Conservation (phyloP, 2,113 vertebrate species). For the Mastomys natalensis region DNA sequence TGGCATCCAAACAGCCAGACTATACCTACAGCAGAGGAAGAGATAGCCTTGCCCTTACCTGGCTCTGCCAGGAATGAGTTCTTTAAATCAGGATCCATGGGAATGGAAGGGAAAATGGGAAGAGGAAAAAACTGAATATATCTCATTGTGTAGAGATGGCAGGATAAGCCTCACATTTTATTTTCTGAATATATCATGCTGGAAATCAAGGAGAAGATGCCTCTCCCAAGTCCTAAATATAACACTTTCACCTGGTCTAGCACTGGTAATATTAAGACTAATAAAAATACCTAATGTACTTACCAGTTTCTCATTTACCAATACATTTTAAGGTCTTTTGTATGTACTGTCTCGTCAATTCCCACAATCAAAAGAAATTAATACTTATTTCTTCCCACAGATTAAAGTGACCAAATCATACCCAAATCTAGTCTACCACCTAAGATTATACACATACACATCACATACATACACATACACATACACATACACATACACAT, state of each 20-base stretch:
- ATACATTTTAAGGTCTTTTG: not conserved
- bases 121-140: not conserved
- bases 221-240: slow-evolving; percentile 2
- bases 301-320: not conserved
- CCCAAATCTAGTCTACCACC: not conserved
- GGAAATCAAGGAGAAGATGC: not conserved
- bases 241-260: not conserved
- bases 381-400: not conserved
- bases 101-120: not conserved
- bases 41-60: not conserved
- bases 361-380: slow-evolving; percentile 33
- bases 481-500: too few relatives aligned
- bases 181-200: not conserved
- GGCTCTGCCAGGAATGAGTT: not conserved
- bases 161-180: not conserved
- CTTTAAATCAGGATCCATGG: not conserved
- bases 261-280: not conserved
- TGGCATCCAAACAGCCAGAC: slow-evolving; percentile 16
- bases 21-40: not conserved
- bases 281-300: not conserved
- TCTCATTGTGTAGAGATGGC: not conserved
- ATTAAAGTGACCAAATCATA: not conserved
- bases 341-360: slow-evolving; percentile 1
- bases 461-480: too few relatives aligned
- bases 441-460: too few relatives aligned